These are phyloP conservation scores for Standfussiana lucernea DNA, from an alignment of 2,888 invertebrate species.

Conservation along the genomic window DNA sequence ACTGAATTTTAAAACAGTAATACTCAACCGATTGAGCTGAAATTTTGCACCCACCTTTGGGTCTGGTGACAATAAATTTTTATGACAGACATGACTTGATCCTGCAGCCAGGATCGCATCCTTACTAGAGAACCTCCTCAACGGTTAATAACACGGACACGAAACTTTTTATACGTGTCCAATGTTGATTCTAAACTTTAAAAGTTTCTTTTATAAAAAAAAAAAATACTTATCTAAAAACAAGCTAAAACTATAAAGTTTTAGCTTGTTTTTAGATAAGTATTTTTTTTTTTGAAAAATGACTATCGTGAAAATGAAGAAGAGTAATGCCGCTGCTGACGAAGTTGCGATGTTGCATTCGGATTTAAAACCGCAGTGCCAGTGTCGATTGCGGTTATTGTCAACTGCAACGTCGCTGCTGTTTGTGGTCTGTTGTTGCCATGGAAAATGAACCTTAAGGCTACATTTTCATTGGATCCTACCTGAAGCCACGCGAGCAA, in stretches of 20 bases:
- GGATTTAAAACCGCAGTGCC: neutral
- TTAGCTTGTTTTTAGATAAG: too few species aligned
- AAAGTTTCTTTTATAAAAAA: too few species aligned
- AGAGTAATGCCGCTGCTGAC: neutral
- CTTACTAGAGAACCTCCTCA: neutral
- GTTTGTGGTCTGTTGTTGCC: neutral
- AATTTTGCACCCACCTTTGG: neutral
- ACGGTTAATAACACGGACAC: neutral
- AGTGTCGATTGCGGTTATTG: neutral
- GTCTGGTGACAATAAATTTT: neutral
- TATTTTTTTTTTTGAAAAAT: neutral
- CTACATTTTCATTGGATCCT: slow-evolving; percentile 8
- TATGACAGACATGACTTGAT: neutral
- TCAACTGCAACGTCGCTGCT: neutral
- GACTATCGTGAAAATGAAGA: neutral
- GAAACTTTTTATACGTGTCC: neutral
- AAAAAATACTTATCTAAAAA: neutral
- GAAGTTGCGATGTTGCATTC: neutral
- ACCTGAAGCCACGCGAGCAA: neutral
- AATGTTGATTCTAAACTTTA: neutral
- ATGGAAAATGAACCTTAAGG: neutral
- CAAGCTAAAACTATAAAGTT: too few species aligned
- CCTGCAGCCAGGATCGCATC: neutral
- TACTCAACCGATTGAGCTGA: neutral
- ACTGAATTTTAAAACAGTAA: neutral